These are phyloP conservation scores for Octodon degus DNA, from an alignment of 2,113 vertebrate genomes.

Conservation along the genomic window DNA sequence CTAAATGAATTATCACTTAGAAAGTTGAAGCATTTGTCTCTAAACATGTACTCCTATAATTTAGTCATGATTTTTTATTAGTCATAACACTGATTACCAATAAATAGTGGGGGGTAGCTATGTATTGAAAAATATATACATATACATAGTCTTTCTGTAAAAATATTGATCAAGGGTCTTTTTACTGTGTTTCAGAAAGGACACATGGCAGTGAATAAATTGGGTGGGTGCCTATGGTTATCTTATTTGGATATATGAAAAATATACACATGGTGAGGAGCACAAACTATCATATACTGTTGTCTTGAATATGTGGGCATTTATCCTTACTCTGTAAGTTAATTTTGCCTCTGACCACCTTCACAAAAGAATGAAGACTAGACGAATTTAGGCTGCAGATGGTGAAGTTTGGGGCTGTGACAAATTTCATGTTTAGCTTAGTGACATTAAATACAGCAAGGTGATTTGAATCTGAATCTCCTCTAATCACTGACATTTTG, in stretches of 20 bases:
- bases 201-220: neutral
- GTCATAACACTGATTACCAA: neutral
- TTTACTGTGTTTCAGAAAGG: neutral
- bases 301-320: neutral
- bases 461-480: neutral
- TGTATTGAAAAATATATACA: neutral
- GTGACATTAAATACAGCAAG: neutral
- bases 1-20: constrained; percentile 12
- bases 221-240: neutral
- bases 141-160: neutral
- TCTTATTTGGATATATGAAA: neutral
- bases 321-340: neutral
- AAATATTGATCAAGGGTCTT: neutral
- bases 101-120: neutral
- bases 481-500: constrained; percentile 30
- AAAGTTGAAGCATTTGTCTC: neutral
- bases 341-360: constrained; percentile 22
- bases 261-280: neutral
- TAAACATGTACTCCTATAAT: neutral
- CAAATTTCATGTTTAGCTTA: neutral
- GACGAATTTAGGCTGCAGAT: neutral
- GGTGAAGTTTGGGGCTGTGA: neutral
- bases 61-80: neutral
- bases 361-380: neutral
- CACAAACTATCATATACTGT: neutral